phyloP scores from a whole-genome alignment of 2,888 invertebrate genomes.

The Cheilosia pagana region DNA sequence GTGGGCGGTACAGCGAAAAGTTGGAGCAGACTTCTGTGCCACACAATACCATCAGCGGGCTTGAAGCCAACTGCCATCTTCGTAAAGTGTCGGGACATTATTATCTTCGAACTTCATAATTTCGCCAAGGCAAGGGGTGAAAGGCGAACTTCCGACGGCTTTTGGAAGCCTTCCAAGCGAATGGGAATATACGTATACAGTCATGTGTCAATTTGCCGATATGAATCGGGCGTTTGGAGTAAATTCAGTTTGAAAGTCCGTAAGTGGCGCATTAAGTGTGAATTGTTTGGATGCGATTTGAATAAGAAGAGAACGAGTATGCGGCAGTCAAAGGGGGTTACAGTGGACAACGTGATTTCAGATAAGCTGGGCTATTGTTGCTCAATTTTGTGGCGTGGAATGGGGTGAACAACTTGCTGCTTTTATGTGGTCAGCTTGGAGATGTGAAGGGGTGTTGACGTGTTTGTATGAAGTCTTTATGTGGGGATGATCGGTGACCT shows the following conservation, averaged over 20 bases:
- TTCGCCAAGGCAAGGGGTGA: conserved; percentile 56
- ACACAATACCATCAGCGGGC: conserved; percentile 32
- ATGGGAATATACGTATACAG: background rate
- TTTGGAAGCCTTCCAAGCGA: conserved; percentile 57
- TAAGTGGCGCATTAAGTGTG: conserved; percentile 40
- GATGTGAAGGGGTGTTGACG: too few relatives aligned
- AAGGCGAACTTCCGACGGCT: background rate
- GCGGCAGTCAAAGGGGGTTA: background rate
- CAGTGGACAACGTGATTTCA: background rate
- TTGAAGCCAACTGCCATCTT: conserved; percentile 79
- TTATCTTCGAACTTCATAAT: conserved; percentile 82
- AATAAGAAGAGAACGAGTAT: background rate
- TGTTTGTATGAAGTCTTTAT: too few relatives aligned
- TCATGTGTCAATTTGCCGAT: conserved; percentile 53
- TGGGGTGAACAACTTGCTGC: too few relatives aligned
- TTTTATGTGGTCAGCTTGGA: too few relatives aligned
- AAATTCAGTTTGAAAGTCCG: conserved; percentile 29
- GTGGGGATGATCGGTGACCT: too few relatives aligned
- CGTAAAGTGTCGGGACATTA: conserved; percentile 83
- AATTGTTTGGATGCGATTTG: conserved; percentile 11
- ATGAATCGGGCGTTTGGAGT: conserved; percentile 35
- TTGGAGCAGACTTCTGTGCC: conserved; percentile 31
- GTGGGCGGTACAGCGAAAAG: conserved; percentile 37
- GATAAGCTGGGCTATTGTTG: too few relatives aligned
- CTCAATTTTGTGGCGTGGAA: too few relatives aligned